Evolutionary conservation across 2,888 invertebrate genomes (phyloP).

Genomic region (Taphrorychus bicolor): DNA sequence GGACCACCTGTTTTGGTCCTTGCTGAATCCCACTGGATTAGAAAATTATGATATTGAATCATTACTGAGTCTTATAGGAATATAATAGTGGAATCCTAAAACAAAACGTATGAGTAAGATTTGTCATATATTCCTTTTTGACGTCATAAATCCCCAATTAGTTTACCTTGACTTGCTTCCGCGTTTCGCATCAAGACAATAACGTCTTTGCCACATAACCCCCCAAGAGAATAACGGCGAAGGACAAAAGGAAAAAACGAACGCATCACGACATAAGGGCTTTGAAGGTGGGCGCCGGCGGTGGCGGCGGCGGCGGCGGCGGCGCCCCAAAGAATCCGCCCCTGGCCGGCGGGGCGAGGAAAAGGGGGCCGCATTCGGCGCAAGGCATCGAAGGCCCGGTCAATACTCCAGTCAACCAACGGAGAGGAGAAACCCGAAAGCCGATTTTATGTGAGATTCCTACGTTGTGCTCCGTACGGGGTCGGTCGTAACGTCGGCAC

Average conservation of each 20-base stretch:
- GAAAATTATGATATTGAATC: no score
- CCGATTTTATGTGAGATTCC: slow-evolving; percentile 35
- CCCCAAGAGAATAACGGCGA: slow-evolving; percentile 1
- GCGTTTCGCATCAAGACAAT: neutral
- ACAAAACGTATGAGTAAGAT: neutral
- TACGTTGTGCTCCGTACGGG: slow-evolving; percentile 27
- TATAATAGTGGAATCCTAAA: neutral
- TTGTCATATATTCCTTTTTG: neutral
- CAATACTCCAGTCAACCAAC: slow-evolving; percentile 48
- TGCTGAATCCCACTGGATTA: no score
- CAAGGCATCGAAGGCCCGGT: slow-evolving; percentile 48
- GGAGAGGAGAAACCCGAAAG: slow-evolving; percentile 28
- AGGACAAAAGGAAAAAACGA: slow-evolving; percentile 3
- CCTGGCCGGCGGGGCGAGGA: slow-evolving; percentile 30
- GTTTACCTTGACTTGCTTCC: neutral
- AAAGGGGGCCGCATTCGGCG: slow-evolving; percentile 43
- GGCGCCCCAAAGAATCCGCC: neutral
- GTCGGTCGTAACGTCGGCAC: slow-evolving; percentile 27
- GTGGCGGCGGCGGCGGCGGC: neutral
- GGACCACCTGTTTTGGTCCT: no score
- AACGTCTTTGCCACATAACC: neutral
- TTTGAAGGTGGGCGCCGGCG: slow-evolving; percentile 4
- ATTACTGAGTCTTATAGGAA: neutral
- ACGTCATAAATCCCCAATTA: neutral
- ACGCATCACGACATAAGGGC: neutral